Conservation (phyloP, 30 jellyfish, hydroid and myxozoan species). For the Cassiopea xamachana region DNA sequence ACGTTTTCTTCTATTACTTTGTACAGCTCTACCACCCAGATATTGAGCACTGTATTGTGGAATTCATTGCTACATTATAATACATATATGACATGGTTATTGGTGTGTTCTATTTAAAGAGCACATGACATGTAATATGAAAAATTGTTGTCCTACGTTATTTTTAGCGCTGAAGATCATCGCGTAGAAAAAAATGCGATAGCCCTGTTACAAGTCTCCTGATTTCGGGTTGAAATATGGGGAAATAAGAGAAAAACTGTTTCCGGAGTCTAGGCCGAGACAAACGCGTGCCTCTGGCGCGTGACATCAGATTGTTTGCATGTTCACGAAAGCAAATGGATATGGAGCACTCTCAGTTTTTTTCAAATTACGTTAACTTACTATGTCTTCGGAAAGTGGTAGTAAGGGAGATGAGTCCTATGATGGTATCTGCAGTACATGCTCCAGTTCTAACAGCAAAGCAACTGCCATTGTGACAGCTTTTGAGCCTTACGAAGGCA, state of each 20-base stretch:
- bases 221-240: neutral
- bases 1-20: no score
- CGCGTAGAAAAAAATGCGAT: neutral
- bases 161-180: conserved; percentile 3
- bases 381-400: conserved; percentile 7
- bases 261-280: conserved; percentile 1
- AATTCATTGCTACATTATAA: no score
- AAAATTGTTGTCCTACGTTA: neutral
- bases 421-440: neutral
- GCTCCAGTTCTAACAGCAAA: neutral
- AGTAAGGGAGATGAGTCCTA: neutral
- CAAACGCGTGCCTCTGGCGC: neutral
- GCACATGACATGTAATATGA: conserved; percentile 11
- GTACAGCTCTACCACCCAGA: no score
- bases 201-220: neutral
- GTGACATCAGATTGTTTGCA: neutral
- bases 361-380: neutral
- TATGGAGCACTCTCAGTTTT: neutral
- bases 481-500: neutral
- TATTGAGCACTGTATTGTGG: no score
- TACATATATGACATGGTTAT: no score
- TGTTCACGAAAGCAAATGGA: neutral
- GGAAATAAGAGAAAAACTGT: neutral
- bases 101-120: neutral
- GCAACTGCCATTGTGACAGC: conserved; percentile 6